Base-by-base conservation (phyloP, 2,113 vertebrate genomes). In the Cercopithecus mona region DNA sequence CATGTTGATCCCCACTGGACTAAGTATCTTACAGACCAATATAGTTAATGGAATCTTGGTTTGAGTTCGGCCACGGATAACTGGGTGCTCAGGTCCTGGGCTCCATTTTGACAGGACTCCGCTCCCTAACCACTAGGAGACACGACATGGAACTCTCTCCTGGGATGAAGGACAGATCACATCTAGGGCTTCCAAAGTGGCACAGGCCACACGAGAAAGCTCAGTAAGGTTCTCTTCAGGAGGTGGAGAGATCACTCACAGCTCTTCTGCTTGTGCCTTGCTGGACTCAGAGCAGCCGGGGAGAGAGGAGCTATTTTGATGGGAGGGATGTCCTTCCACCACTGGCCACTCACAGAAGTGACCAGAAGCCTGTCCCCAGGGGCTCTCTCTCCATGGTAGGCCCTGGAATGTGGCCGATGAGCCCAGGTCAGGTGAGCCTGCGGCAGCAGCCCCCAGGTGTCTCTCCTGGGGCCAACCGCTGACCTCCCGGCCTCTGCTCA, bases 211-310 rank as follows among this genome's bases (percentile, higher is more conserved):
- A 20, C 0, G 27, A 12, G 22, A 17, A 59, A n/a, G 25, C 43
- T 27, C 52, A 35, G 9, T 2, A 32, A 5, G 35, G 35, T 32
- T 75, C 22, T 23, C 40, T 35, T 43, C 2, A 2, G 35, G 84
- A 57, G 38, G 20, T 30, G 17, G 32, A 70, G 20, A 52, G 57
- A 61, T 2, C 3, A 10, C 20, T 14, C 30, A 1, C 18, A 5
- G n/a, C 32, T 40, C 30, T 30, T 45, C 3, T 6, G 2, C 3
- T 40, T 30, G 30, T 1, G 55, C 11, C 40, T 17, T 1, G 0
- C 0, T 0, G 43, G 18, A 32, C 40, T 25, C 1, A 30, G 40
- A 14, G 23, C 66, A 50, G n/a, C 1, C 0, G 64, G 13, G 55
- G 35, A 43, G 45, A 79, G 23, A 70, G 14, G 48, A 52, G 12